Evolutionary conservation across 2,797 vertebrate genomes (phyloP).

Genomic region (Jordanella pulchra): DNA sequence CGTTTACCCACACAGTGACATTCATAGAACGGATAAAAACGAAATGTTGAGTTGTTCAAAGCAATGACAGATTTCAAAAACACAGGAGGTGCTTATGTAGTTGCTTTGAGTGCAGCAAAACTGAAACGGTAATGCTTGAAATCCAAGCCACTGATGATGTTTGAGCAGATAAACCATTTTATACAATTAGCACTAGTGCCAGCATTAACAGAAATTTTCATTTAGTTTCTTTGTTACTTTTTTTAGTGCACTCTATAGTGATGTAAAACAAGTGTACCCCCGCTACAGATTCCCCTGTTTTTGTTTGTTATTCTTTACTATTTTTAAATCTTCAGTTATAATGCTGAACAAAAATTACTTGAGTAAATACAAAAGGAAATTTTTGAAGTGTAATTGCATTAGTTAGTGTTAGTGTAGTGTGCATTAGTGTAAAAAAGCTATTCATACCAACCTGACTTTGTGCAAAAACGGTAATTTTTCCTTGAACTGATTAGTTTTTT

Average conservation of each 20-base stretch:
- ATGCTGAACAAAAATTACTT: neutral
- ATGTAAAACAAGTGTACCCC: too few relatives aligned
- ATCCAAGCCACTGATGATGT: slow-evolving; percentile 9
- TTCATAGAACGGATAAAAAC: slow-evolving; percentile 67
- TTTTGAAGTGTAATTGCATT: neutral
- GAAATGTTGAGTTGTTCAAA: slow-evolving; percentile 64
- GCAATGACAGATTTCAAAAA: slow-evolving; percentile 53
- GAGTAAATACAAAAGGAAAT: neutral
- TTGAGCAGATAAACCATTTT: slow-evolving; percentile 29
- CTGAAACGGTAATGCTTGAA: slow-evolving; percentile 20
- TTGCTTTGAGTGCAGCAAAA: slow-evolving; percentile 11
- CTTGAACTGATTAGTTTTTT: neutral
- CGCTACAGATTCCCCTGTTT: neutral
- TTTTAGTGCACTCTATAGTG: neutral
- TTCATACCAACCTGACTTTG: neutral
- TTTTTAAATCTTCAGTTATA: neutral
- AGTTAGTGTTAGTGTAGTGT: too few relatives aligned
- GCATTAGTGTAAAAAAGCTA: neutral
- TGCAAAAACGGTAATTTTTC: neutral
- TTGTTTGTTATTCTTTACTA: neutral
- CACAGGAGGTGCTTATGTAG: slow-evolving; percentile 31
- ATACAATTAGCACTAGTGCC: slow-evolving; percentile 12
- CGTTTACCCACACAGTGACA: slow-evolving; percentile 70
- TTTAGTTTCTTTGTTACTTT: slow-evolving; percentile 17
- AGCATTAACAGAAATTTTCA: slow-evolving; percentile 5